Conservation (phyloP, 2,797 vertebrate species). For the Crocidura indochinensis region DNA sequence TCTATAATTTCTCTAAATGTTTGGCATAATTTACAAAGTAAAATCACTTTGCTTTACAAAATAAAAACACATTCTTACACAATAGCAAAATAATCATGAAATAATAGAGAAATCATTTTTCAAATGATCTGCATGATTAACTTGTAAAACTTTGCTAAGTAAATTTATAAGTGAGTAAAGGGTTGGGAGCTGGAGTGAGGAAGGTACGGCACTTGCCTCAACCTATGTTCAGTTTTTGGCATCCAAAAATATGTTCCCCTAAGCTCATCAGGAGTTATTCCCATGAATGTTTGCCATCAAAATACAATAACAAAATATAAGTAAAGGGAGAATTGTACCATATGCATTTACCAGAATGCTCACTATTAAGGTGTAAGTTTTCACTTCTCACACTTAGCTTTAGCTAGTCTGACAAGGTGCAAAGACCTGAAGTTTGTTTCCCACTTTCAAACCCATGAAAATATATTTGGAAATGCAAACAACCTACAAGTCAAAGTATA, state of each 20-base stretch:
- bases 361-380: background rate
- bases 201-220: no score
- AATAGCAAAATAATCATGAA: background rate
- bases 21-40: constrained; percentile 2
- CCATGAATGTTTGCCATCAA: no score
- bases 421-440: no score
- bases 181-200: no score
- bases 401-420: background rate
- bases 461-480: constrained; percentile 11
- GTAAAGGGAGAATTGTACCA: background rate
- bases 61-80: background rate
- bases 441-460: background rate
- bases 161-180: background rate
- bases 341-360: background rate
- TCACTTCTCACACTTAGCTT: constrained; percentile 13
- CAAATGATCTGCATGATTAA: background rate
- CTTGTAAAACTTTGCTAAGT: background rate
- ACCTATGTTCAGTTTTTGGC: no score
- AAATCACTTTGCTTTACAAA: background rate
- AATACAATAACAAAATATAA: background rate
- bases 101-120: no score
- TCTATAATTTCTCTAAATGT: no score
- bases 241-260: no score
- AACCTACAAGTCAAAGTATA: background rate
- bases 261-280: no score